Base-by-base conservation (phyloP, 2,888 invertebrate genomes). In the Crossocerus cetratus region DNA sequence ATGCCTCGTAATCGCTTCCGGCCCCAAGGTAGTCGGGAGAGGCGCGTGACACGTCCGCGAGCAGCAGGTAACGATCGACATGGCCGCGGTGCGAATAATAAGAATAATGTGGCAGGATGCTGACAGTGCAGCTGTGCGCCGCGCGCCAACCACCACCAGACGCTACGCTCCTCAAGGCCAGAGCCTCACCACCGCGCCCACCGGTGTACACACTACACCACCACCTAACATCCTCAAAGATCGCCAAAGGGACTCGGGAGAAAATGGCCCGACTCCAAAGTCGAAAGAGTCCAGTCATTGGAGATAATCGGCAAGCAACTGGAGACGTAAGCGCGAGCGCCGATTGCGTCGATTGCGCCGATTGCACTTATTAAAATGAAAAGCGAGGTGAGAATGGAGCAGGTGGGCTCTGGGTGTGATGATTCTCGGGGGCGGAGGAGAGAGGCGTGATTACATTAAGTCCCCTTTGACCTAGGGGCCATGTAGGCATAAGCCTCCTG, bases 1-100 rank as follows among this genome's bases (percentile, higher is more conserved):
- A 77, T 72, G 77, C 66, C 72, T 69, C 76, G 77, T 78, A 78
- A 78, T 78, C 66, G 74, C 71, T 77, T 77, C 78, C 78, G 78
- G 74, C 65, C 22, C 64, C 55, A 63, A 75, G 65, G 57, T 45
- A 56, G 63, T 69, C 64, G 65, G 66, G 57, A 44, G 14, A 49
- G 43, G 67, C 72, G 60, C 72, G 76, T 59, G 72, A 77, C 77
- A 61, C 69, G 65, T 62, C 49, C 62, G 59, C 61, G 76, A 76
- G 64, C 76, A 69, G 65, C 13, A 55, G 53, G 68, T 57, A 76
- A 70, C 70, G 76, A 79, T 76, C 65, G 74, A 74, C 78, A 74
- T 74, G 71, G 63, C 53, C 23, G 21, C 74, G 66, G 63, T 61
- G 8, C 42, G 71, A 66, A 69, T 67, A 78, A 76, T 76, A 74